Conservation (phyloP, 2,888 invertebrate genomes). For the Sipha maydis region DNA sequence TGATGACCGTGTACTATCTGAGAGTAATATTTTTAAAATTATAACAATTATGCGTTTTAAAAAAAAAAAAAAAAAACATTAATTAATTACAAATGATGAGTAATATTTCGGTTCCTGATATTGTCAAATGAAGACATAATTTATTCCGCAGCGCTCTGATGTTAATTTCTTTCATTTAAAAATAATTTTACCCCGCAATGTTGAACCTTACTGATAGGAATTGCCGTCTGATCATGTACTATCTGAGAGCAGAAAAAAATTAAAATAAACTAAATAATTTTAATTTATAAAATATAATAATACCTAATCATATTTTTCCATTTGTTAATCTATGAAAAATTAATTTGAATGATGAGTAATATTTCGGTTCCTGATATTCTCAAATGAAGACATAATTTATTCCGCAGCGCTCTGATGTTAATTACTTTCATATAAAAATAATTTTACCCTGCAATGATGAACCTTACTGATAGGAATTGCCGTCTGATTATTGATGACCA, state of each 20-base stretch:
- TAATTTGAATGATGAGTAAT: slow-evolving; percentile 63
- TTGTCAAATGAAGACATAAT: slow-evolving; percentile 25
- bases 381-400: slow-evolving; percentile 41
- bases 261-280: too few species aligned
- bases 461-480: slow-evolving; percentile 43
- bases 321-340: too few species aligned
- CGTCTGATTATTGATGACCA: slow-evolving; percentile 40
- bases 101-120: slow-evolving; percentile 52
- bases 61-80: too few species aligned
- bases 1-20: slow-evolving; percentile 61
- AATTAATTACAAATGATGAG: slow-evolving; percentile 22
- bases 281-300: too few species aligned
- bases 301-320: too few species aligned
- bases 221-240: slow-evolving; percentile 31
- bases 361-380: slow-evolving; percentile 33
- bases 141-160: slow-evolving; percentile 61
- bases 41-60: too few species aligned
- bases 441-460: slow-evolving; percentile 22
- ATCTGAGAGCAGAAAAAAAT: too few species aligned
- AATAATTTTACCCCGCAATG: not conserved
- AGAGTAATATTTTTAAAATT: slow-evolving; percentile 45
- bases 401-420: slow-evolving; percentile 45
- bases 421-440: not conserved
- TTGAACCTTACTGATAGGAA: slow-evolving; percentile 40
- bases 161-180: not conserved